phyloP scores from a whole-genome alignment of 2,888 invertebrate genomes.

The Pseudanteris insignis region DNA sequence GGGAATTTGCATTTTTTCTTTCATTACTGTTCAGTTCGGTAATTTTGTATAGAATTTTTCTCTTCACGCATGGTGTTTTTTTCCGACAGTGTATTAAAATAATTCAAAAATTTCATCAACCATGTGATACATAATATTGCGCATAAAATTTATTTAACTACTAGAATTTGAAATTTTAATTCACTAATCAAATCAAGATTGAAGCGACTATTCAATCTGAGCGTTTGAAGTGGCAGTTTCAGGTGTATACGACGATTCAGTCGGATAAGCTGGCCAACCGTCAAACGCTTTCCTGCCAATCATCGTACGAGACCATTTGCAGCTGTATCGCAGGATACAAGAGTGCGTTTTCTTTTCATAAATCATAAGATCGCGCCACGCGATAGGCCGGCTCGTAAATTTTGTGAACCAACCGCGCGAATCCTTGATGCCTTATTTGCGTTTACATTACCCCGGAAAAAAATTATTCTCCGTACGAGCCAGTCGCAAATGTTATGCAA shows the following conservation, averaged over 20 bases:
- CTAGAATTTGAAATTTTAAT: too few relatives aligned
- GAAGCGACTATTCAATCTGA: too few relatives aligned
- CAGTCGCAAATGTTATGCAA: slow-evolving; percentile 14
- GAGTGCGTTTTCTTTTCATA: slow-evolving; percentile 32
- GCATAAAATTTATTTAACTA: too few relatives aligned
- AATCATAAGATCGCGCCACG: slow-evolving; percentile 34
- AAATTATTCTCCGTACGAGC: slow-evolving; percentile 12
- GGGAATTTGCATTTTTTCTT: too few relatives aligned
- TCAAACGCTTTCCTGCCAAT: slow-evolving; percentile 41
- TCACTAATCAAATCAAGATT: too few relatives aligned
- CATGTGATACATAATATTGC: too few relatives aligned
- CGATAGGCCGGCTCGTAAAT: slow-evolving; percentile 33
- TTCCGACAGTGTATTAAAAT: too few relatives aligned
- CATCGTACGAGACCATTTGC: slow-evolving; percentile 28
- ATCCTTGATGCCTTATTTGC: slow-evolving; percentile 22
- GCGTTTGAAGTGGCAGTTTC: too few relatives aligned
- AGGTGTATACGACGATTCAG: slow-evolving; percentile 51
- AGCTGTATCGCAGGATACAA: slow-evolving; percentile 28
- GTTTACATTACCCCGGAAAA: slow-evolving; percentile 12
- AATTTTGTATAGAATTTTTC: too few relatives aligned
- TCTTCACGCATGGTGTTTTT: too few relatives aligned
- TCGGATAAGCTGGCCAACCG: slow-evolving; percentile 48
- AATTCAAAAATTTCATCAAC: too few relatives aligned
- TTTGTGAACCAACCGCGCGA: slow-evolving; percentile 23
- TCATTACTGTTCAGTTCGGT: too few relatives aligned